Base-by-base conservation (phyloP, 2,888 invertebrate genomes). In the Mactromeris polynyma region DNA sequence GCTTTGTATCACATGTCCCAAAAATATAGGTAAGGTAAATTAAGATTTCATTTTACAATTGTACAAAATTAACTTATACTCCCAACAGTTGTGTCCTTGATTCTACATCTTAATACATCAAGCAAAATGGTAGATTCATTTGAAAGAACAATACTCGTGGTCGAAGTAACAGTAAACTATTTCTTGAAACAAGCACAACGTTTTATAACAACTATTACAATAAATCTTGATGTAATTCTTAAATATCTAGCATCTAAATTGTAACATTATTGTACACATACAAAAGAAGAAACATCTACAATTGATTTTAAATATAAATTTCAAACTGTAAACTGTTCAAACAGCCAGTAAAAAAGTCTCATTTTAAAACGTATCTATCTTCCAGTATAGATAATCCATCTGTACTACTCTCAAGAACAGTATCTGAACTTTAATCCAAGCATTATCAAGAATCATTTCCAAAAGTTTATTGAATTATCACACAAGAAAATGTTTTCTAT, bases 261-360 rank as follows among this genome's bases (percentile, higher is more conserved):
- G n/a, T 64, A 64, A 64, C 58, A 64, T 64, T 26, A 64, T 64
- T 64, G n/a, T 64, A 64, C 58, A 64, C 26, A 64, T n/a, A n/a
- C 58, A 64, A 21, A 64, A 64, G 51, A 9, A 26, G 26, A 64
- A 64, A 26, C 26, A 26, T 64, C 58, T 64, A 64, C 26, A 64
- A 11, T 26, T 9, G 9, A 64, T 26, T 26, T 64, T 26, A 6
- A 26, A 64, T 26, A 7, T 64, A n/a, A 64, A 7, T 64, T 64
- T 9, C n/a, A 64, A 6, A 64, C 9, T 26, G 26, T 64, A 2
- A 64, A 26, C 26, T 26, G 6, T 26, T 64, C n/a, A 6, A 26
- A 64, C 58, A 26, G 58, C 58, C 11, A 4, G 26, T 54, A 54
- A 19, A n/a, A 54, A n/a, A 21, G 54, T 58, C 58, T n/a, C 11